A percentile compares a stretch with the other conserved stretches of the same genome.
These are phyloP conservation scores for Strix aluco DNA, from an alignment of 2,113 vertebrate species.

Conservation along the genomic window DNA sequence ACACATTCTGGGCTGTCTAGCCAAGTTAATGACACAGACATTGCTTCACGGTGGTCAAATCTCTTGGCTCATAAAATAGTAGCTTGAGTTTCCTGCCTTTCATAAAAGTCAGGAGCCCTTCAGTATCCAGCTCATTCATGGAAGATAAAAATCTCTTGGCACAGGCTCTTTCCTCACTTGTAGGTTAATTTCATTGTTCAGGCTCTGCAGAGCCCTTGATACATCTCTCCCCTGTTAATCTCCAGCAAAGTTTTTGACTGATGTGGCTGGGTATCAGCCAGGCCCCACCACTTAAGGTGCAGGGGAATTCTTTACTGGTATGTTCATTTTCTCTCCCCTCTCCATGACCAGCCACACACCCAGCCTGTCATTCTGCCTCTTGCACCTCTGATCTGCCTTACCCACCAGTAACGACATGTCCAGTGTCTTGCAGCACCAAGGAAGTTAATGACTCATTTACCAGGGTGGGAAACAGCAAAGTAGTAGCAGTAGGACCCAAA, in stretches of 20 bases:
- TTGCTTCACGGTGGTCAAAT: slow-evolving; percentile 51
- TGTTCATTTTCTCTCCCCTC: background rate
- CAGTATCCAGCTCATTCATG: slow-evolving; percentile 28
- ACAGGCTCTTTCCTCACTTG: slow-evolving; percentile 39
- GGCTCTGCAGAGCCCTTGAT: background rate
- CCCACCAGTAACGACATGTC: accelerated
- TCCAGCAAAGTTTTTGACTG: background rate
- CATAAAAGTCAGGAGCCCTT: slow-evolving; percentile 51
- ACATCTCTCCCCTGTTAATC: background rate
- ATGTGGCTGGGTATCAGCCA: background rate
- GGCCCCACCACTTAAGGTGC: background rate
- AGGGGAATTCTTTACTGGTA: background rate
- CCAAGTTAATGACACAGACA: slow-evolving; percentile 48
- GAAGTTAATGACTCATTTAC: background rate
- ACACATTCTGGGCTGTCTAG: background rate
- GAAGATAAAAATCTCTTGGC: slow-evolving; percentile 74
- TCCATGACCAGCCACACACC: background rate
- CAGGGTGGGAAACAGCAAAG: background rate
- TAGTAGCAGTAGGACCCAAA: background rate
- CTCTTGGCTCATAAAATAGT: slow-evolving; percentile 55
- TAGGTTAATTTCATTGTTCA: slow-evolving; percentile 43
- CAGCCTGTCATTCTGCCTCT: background rate
- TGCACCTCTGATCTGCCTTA: background rate
- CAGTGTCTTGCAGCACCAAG: background rate
- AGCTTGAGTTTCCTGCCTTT: slow-evolving; percentile 63